These are phyloP conservation scores for Clavelina lepadiformis DNA, from an alignment of 23 tunicate species.

Conservation along the genomic window DNA sequence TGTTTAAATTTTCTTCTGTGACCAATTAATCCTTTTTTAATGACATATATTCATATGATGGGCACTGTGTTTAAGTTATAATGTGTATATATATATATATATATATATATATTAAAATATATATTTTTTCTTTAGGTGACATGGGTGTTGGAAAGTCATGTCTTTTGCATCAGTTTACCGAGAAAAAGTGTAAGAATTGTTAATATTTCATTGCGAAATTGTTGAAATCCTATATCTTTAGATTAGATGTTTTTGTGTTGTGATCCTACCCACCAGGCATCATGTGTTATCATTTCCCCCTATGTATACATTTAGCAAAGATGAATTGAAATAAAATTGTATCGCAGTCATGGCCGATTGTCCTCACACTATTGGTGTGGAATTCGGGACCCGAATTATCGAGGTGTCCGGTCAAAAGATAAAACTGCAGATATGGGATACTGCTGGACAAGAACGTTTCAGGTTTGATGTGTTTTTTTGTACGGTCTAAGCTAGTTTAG, in stretches of 20 bases:
- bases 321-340: background rate
- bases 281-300: too few species aligned
- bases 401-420: slow-evolving; percentile 98
- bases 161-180: slow-evolving; percentile 94
- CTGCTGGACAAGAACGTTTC: slow-evolving; percentile 98
- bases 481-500: background rate
- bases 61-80: background rate
- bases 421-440: slow-evolving; percentile 98
- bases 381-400: slow-evolving; percentile 96
- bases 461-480: slow-evolving; percentile 21
- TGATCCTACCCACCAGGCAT: background rate
- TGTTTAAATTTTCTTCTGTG: too few species aligned
- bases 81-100: background rate
- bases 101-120: background rate
- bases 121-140: slow-evolving; percentile 57
- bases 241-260: background rate
- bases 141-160: slow-evolving; percentile 99
- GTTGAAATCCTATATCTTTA: background rate
- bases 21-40: too few species aligned
- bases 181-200: slow-evolving; percentile 89
- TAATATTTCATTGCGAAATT: background rate
- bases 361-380: slow-evolving; percentile 99
- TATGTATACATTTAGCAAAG: too few species aligned
- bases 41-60: too few species aligned
- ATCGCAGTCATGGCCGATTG: slow-evolving; percentile 96